Base-by-base conservation (phyloP, 2,888 invertebrate species). In the Ornithoptera priamus region DNA sequence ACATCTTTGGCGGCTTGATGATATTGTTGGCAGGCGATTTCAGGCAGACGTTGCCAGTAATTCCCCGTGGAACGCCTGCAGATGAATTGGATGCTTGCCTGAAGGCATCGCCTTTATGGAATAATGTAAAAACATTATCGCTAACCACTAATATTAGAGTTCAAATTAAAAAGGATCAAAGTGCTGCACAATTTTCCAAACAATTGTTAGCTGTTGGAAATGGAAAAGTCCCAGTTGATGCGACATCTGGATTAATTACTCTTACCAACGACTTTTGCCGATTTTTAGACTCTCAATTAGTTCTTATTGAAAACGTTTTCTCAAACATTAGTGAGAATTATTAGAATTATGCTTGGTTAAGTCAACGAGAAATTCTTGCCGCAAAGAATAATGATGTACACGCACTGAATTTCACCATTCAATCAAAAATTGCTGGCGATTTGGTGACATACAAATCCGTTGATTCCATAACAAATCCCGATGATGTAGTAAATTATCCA, bases 291-390 rank as follows among this genome's bases (percentile, higher is more conserved):
- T 73, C 70, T 42, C 73, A 76, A 72, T 67, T 62, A 56, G 75
- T 74, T 61, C 75, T 77, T 72, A 78, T 78, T 71, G 58, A 78
- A 67, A 68, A 59, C 56, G 76, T 80, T 71, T 78, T 76, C 62
- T 76, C 77, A 67, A 72, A 77, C 62, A 66, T 79, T 58, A 57
- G 59, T n/a, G 72, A 77, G 73, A 59, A 77, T 18, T 75, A 65
- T 61, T 72, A 74, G 67, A 74, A 79, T 71, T 73, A 77, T 65
- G 65, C 74, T 75, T 80, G 78, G 77, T 67, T 78, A 36, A 64
- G 78, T 72, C 75, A 78, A 76, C 74, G 78, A 74, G 76, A 74
- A 72, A 81, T 78, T 71, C 73, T 78, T 53, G 76, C 77, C 2
- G 74, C 77, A 53, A 78, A 78, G 75, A 79, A 80, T 62, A 72